phyloP scores from a whole-genome alignment of 2,797 vertebrate species.

The Cryptoblepharus egeriae region DNA sequence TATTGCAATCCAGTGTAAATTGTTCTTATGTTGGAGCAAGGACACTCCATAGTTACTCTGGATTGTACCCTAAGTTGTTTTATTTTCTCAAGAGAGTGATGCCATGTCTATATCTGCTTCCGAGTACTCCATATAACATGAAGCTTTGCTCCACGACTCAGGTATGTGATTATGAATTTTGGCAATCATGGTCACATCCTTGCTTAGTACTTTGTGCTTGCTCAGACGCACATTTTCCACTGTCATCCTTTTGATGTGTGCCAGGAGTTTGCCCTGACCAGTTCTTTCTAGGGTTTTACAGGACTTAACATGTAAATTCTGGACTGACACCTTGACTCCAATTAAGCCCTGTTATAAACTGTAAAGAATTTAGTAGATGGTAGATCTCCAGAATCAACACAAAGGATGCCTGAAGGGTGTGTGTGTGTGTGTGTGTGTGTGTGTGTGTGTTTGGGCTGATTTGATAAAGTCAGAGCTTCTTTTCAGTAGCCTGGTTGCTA shows the following conservation, averaged over 20 bases:
- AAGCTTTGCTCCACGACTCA: neutral
- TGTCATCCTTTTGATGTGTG: neutral
- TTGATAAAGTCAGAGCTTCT: slow-evolving; percentile 75
- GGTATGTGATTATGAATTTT: neutral
- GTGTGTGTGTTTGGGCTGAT: too few species aligned
- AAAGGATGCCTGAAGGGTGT: slow-evolving; percentile 29
- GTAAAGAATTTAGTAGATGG: slow-evolving; percentile 42
- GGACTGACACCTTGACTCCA: neutral
- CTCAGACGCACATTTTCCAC: neutral
- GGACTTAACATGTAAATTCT: neutral
- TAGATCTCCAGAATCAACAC: slow-evolving; percentile 20
- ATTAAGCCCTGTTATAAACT: slow-evolving; percentile 16
- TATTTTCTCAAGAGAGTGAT: neutral
- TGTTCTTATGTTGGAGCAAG: too few species aligned
- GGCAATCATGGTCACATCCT: neutral
- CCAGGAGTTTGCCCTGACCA: neutral
- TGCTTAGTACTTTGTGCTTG: neutral
- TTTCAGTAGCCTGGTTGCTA: slow-evolving; percentile 80
- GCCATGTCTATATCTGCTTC: neutral
- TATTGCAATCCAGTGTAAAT: too few species aligned
- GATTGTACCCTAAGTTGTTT: too few species aligned
- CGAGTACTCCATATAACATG: neutral
- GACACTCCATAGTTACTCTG: too few species aligned
- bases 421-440: too few species aligned
- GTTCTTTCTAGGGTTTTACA: neutral